These are phyloP conservation scores for Chaetura pelagica DNA, from an alignment of 2,113 vertebrate species.

Conservation along the genomic window DNA sequence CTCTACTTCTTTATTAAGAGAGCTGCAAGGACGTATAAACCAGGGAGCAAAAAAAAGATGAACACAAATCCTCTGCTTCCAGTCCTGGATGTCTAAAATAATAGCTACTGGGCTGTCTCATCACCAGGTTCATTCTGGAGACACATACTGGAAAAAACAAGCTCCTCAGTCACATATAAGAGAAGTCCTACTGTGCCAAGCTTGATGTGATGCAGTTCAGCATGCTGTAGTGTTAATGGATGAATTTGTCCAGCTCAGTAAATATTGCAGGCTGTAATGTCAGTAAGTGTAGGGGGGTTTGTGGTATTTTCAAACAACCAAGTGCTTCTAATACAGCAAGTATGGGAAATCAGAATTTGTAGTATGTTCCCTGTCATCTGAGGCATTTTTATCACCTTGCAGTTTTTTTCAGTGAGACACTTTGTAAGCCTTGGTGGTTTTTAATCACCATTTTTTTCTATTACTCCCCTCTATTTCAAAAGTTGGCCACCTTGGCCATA, in stretches of 20 bases:
- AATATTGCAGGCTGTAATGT: neutral
- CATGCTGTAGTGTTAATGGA: neutral
- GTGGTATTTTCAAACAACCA: neutral
- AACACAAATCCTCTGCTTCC: neutral
- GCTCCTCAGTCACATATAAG: neutral
- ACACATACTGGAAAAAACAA: neutral
- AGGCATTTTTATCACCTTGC: neutral
- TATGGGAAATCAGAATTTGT: neutral
- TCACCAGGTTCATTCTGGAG: neutral
- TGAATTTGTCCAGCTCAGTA: neutral
- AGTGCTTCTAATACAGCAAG: neutral
- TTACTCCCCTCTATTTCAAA: neutral
- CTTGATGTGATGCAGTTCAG: neutral
- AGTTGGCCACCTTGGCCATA: neutral
- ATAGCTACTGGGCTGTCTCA: neutral
- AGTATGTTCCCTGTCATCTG: neutral
- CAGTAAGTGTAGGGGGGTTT: rapidly evolving
- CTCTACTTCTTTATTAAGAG: neutral
- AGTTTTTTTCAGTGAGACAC: neutral
- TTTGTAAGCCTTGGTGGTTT: neutral
- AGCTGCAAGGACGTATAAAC: neutral
- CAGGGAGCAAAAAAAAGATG: neutral
- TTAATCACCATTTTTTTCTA: neutral
- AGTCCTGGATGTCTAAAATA: neutral
- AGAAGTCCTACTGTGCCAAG: neutral